Conservation (phyloP, 2,113 vertebrate genomes). For the Sinocyclocheilus rhinocerous region DNA sequence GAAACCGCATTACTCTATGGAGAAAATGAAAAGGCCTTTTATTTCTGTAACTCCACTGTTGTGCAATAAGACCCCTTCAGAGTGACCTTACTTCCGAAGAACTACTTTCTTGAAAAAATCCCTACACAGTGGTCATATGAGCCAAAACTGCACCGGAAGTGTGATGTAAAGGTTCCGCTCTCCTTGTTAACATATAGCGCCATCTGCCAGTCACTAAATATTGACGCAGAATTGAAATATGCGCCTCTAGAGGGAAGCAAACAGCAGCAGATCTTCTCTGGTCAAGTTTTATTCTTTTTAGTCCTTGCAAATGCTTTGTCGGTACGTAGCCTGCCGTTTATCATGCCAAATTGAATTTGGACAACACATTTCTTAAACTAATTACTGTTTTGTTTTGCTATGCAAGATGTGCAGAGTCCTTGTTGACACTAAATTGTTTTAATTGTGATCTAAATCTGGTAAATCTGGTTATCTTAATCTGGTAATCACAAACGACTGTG, state of each 20-base stretch:
- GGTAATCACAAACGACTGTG: no score
- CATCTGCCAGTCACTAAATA: neutral
- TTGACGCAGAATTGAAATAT: neutral
- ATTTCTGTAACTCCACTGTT: neutral
- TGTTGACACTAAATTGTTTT: no score
- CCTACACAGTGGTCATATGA: neutral
- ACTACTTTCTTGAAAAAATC: neutral
- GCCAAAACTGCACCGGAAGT: neutral
- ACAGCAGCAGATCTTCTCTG: neutral
- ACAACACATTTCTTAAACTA: no score
- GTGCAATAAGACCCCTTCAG: neutral
- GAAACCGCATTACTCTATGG: neutral
- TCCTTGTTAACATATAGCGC: neutral
- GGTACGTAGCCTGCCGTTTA: no score
- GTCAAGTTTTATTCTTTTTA: no score
- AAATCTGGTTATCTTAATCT: no score
- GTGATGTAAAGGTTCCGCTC: neutral
- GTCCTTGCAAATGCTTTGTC: no score
- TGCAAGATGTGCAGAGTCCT: no score
- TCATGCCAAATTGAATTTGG: no score
- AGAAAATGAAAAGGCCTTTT: neutral
- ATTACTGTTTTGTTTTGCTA: no score
- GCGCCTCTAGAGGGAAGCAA: no score
- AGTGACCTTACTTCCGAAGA: neutral
- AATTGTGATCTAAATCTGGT: no score